A percentile compares a stretch with the other conserved stretches of the same genome.
Conservation (phyloP, 2,113 vertebrate genomes). For the Nothocercus nigrocapillus region DNA sequence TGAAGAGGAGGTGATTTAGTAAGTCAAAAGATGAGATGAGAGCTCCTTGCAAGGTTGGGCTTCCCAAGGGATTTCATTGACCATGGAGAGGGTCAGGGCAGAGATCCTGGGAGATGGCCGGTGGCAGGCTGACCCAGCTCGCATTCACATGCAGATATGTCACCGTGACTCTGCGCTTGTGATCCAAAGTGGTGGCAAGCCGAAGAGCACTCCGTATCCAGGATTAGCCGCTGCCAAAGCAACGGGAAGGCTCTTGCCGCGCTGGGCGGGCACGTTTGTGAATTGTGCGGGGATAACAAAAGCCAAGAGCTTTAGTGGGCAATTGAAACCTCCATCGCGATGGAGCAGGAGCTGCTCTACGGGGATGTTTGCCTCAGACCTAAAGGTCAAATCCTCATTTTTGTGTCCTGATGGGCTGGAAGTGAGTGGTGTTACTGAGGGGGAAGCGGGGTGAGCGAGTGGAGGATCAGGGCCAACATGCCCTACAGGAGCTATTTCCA, state of each 20-base stretch:
- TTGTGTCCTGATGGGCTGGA: too few species aligned
- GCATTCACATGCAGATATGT: too few species aligned
- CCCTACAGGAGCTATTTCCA: neutral
- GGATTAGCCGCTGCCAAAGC: neutral
- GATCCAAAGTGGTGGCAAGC: too few species aligned
- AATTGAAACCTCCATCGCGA: neutral
- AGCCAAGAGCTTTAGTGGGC: neutral
- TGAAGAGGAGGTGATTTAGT: neutral
- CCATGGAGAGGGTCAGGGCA: neutral
- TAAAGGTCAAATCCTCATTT: too few species aligned
- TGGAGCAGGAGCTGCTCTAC: neutral
- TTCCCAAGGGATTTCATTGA: neutral
- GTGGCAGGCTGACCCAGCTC: neutral
- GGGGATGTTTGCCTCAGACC: neutral
- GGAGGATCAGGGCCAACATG: neutral
- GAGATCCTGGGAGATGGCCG: neutral
- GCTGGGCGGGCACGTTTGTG: neutral
- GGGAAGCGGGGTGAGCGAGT: neutral
- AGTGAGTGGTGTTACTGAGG: too few species aligned
- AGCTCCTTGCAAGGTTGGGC: accelerated
- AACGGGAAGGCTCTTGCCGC: neutral
- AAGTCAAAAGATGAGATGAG: neutral
- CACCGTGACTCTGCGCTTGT: too few species aligned
- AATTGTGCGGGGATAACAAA: neutral
- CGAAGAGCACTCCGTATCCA: neutral